Base-by-base conservation (phyloP, 53 echinoderm and acorn worm species). In the Zoroaster sp. region DNA sequence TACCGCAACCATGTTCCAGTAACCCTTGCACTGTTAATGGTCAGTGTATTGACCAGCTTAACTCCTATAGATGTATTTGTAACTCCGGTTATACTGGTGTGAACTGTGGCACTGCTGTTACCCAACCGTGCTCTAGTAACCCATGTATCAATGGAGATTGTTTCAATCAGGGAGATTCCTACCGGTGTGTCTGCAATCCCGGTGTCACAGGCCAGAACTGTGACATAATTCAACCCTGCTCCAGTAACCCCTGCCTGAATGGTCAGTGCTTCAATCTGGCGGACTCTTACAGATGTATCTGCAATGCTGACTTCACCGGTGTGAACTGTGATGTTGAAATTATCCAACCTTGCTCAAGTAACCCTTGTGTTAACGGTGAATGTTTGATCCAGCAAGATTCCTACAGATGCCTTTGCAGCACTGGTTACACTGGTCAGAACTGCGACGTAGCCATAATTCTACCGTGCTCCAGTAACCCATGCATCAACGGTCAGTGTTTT, bases 391-490 rank as follows among this genome's bases (percentile, higher is more conserved):
- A 55, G 45, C 39, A 35, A 11, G 44, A 53, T 32, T 67, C 89
- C 5, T 96, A 91, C 73, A 40, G 18, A 0, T 96, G 96, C 69
- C 66, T 51, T 7, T 96, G 94, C 65, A 46, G 38, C 35, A 15
- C 63, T 10, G 83, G 81, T 4, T 96, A 80, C 33, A 80, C 87
- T 17, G 96, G 96, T 5, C 47, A 10, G 3, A 87, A 89, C 74
- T 96, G 96, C 75, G 89, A 91, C 35, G 83, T 37, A 8, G 35
- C n/a, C 5, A 45, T 80, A 42, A 77, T 72, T 36, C 17, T 76
- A 4, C 94, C 96, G 2, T 96, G 96, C 77, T 82, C 87, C 28
- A 91, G 94, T 47, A 43, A 88, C 14, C 96, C 96, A 0, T 96
- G 94, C 88, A 51, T 79, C n/a, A 40, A 73, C 41, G 88, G 88